Base-by-base conservation (phyloP, 2,888 invertebrate genomes). In the Ethmia dodecea region DNA sequence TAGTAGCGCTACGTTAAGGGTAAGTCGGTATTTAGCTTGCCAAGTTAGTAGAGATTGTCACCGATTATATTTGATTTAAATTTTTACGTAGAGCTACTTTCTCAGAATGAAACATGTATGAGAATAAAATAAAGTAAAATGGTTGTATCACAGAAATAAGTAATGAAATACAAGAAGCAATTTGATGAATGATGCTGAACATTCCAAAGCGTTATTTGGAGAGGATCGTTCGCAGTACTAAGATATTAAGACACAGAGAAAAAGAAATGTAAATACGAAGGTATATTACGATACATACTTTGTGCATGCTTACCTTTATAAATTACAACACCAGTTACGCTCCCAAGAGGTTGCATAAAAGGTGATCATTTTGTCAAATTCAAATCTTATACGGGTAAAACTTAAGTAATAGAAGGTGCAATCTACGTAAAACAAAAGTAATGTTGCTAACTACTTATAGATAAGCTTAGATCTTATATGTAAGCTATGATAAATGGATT, bases 221-320 rank as follows among this genome's bases (percentile, higher is more conserved):
- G n/a, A 16, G 28, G 28, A 8, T 13, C 9, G 4, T 14, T 28
- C 11, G 11, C 29, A 11, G 29, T 16, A 10, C 29, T 30, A 30
- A 9, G 24, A 24, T 14, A n/a, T 24, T 13, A 31, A 10, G 12
- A 28, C 15, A n/a, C n/a, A n/a, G n/a, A n/a, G n/a, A n/a, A n/a
- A n/a, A n/a, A n/a, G n/a, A n/a, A n/a, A n/a, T n/a, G n/a, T n/a
- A 31, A 57, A 57, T 41, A 45, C 37, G 40, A 60, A 56, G 49
- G 58, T 51, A 57, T 56, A 56, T 50, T 55, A 67, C 64, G 59
- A 65, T 76, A 80, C 77, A 76, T 73, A 75, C 75, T 70, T 63
- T 75, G 75, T 83, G 79, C 81, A 83, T 81, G 86, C 86, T 86
- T 86, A 86, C 86, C 86, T 86, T 81, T 73, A 74, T 71, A 77